phyloP scores from a whole-genome alignment of 2,113 vertebrate species.

The Pao palembangensis region DNA sequence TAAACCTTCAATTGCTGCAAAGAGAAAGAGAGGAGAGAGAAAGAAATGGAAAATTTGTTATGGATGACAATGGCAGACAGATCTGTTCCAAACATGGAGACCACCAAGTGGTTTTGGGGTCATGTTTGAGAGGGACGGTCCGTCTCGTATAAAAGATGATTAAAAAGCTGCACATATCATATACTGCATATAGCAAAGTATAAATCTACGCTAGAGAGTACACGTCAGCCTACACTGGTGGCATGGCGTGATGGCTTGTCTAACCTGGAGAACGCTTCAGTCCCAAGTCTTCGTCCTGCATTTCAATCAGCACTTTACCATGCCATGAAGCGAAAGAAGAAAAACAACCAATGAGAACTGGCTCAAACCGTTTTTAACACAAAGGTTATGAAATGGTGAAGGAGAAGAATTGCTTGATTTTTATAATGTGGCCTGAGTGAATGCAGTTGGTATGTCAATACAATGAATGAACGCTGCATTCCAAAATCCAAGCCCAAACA shows the following conservation, averaged over 20 bases:
- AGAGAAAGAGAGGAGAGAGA: constrained; percentile 69
- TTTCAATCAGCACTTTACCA: constrained; percentile 79
- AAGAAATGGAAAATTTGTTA: constrained; percentile 72
- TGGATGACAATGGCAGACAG: constrained; percentile 58
- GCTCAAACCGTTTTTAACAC: constrained; percentile 41
- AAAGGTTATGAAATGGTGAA: constrained; percentile 50
- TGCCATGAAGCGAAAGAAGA: constrained; percentile 68
- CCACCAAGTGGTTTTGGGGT: constrained; percentile 43
- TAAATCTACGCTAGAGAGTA: constrained; percentile 19
- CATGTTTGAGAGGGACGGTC: constrained; percentile 43
- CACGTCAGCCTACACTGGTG: constrained; percentile 30
- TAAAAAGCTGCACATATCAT: constrained; percentile 6
- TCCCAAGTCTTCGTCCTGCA: constrained; percentile 76
- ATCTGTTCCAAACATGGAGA: constrained; percentile 54
- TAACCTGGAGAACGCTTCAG: constrained; percentile 77
- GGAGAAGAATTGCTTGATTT: constrained; percentile 30
- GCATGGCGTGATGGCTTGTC: constrained; percentile 55
- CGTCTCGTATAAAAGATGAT: constrained; percentile 23
- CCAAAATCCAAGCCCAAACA: too few relatives aligned
- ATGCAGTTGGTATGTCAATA: constrained; percentile 12
- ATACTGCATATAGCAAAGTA: not conserved
- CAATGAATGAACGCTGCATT: too few relatives aligned
- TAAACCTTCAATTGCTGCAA: constrained; percentile 84
- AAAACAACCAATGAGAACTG: constrained; percentile 64
- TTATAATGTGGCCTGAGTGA: constrained; percentile 36